Percentiles rank a stretch among this genome's conserved stretches.
Conservation (phyloP, 2,888 invertebrate species). For the Pelosia muscerda region DNA sequence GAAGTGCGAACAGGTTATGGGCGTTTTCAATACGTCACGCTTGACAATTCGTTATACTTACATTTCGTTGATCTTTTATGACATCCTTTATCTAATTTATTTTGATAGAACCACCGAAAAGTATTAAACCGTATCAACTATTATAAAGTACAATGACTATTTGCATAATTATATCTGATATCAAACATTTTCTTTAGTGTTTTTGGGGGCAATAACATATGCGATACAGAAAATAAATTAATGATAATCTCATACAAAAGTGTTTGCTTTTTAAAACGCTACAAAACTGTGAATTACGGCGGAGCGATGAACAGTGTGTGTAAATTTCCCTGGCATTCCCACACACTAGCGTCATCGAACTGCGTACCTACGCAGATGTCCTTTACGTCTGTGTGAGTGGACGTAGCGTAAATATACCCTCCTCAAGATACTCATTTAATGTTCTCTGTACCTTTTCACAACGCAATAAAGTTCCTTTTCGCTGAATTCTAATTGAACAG, state of each 20-base stretch:
- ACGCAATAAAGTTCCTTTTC: slow-evolving; percentile 53
- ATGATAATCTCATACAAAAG: slow-evolving; percentile 71
- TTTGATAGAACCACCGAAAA: neutral
- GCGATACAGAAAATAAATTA: slow-evolving; percentile 66
- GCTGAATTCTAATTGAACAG: slow-evolving; percentile 45
- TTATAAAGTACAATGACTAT: neutral
- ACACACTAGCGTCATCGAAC: slow-evolving; percentile 70
- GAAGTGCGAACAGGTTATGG: neutral
- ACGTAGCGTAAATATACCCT: slow-evolving; percentile 67
- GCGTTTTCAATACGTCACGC: neutral
- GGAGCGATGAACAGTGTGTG: slow-evolving; percentile 78
- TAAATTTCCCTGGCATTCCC: slow-evolving; percentile 84
- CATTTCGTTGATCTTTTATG: neutral
- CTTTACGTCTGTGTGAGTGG: slow-evolving; percentile 67
- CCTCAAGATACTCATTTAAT: slow-evolving; percentile 51
- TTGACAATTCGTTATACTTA: neutral
- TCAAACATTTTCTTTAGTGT: slow-evolving; percentile 31
- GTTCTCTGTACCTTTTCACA: slow-evolving; percentile 52
- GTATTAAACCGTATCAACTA: neutral
- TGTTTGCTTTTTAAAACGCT: slow-evolving; percentile 78
- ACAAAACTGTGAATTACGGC: slow-evolving; percentile 82
- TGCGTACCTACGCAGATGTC: slow-evolving; percentile 68
- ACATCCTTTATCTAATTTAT: neutral
- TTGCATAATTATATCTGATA: slow-evolving; percentile 20
- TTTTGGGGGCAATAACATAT: slow-evolving; percentile 53